Conservation (phyloP, 2,797 vertebrate species). For the Picus viridis region DNA sequence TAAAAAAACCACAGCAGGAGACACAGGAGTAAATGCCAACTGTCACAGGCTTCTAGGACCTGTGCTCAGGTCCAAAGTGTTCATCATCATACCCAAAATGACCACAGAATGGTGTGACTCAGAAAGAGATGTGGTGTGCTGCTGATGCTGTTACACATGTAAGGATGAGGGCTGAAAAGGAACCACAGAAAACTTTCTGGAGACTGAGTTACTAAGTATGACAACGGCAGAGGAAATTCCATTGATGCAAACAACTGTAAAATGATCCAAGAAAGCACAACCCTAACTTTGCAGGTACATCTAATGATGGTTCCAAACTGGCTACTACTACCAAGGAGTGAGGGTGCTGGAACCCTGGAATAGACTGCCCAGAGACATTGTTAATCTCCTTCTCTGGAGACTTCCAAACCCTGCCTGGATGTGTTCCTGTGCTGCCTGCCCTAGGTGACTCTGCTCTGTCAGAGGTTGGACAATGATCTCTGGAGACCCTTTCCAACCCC, state of each 20-base stretch:
- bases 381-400: too few relatives aligned
- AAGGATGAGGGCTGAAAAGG: background rate
- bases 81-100: background rate
- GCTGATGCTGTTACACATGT: background rate
- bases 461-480: too few relatives aligned
- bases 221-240: conserved; percentile 19
- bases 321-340: background rate
- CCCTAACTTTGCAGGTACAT: background rate
- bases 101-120: conserved; percentile 20
- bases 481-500: too few relatives aligned
- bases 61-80: background rate
- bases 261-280: conserved; percentile 5
- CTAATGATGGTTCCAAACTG: background rate
- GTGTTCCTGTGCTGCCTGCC: too few relatives aligned
- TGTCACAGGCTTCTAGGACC: background rate
- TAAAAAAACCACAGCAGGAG: background rate
- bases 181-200: conserved; percentile 3
- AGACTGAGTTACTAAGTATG: background rate
- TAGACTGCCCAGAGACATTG: too few relatives aligned
- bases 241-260: conserved; percentile 29
- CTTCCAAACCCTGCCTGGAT: too few relatives aligned
- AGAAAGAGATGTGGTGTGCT: background rate
- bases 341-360: background rate
- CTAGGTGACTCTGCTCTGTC: too few relatives aligned
- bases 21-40: background rate